Evolutionary conservation across 2,113 vertebrate genomes (phyloP), one percentile per base, ranked within the genome.

Genomic region (Ceyx melanurus): DNA sequence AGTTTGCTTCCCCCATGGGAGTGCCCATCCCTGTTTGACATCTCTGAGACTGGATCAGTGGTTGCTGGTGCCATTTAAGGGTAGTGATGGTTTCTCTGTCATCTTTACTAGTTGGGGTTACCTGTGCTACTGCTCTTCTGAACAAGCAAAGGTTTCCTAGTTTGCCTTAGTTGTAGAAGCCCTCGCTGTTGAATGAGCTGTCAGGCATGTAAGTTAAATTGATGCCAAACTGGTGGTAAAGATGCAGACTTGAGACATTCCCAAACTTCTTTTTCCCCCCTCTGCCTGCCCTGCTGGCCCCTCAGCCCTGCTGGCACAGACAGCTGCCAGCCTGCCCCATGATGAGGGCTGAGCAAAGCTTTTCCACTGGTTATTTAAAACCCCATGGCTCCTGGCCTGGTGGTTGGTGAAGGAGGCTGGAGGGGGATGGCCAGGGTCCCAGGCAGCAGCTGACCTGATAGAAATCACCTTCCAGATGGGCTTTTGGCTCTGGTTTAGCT

Each of bases 301-400:
- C 13, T 58, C 3, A 11, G 48, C 31, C 1, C 0, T 25, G 22
- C 50, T 85, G 46, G 68, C 20, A 35, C 33, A 3, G 33, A 6
- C 3, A 29, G 62, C 57, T 68, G 54, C 0, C 0, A 35, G 37
- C 31, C 60, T 61, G 53, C 37, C 37, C 46, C 0, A 0, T 22
- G 31, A 22, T 9, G 17, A 17, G 16, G n/a, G 25, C 45, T 78
- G 40, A 62, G 56, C n/a, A 45, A 46, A 4, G 13, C 23, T 88
- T 88, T 74, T 19, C n/a, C 26, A 29, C 2, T 0, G 4, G 21
- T 11, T 42, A 3, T 42, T 88, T 48, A 65, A 46, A 79, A 8
- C 15, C 68, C 5, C 2, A 3, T 9, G 22, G 33, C 53, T 56
- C 40, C 54, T 68, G 73, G 45, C 20, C 33, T 80, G 65, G 21